Base-by-base conservation (phyloP, 2,888 invertebrate genomes). In the Leuctra nigra region DNA sequence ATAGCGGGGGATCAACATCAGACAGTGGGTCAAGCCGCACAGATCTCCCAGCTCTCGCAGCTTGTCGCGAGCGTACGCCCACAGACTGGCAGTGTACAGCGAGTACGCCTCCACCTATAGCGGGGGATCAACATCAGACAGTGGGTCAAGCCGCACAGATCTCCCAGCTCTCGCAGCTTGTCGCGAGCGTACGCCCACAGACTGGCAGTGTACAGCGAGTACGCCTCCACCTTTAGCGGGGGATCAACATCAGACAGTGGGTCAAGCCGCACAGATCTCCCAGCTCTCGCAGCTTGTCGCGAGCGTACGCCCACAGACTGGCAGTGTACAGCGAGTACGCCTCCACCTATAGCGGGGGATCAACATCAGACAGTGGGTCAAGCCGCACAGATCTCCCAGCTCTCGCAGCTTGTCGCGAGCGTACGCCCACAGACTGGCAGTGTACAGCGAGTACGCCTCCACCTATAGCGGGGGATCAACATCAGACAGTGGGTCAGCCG, bases 1-100 rank as follows among this genome's bases (percentile, higher is more conserved):
- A 35, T 22, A 53, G n/a, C n/a, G n/a, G n/a, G n/a, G n/a, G n/a
- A n/a, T n/a, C n/a, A n/a, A n/a, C n/a, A n/a, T n/a, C n/a, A n/a
- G 82, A 1, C 88, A 91, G 0, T 95, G 96, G 72, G 95, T 81
- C 7, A 97, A 74, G 0, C 96, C 95, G 70, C 95, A 96, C 2
- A 96, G 73, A 66, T 87, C 86, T 4, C 96, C 97, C 57, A 97
- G 75, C 63, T 87, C 86, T 64, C 85, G 82, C 39, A 92, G 74
- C 90, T 92, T 92, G 68, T 88, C 87, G 67, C 93, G 84, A 61
- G 92, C 89, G 68, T 91, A 84, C 66, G 90, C 90, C 87, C 91
- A 87, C 24, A 92, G 78, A 52, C 84, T 86, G 44, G 91, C 95
- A 58, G 91, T 92, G 67, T 88, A 86, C 29, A 87, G 79, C 38